Evolutionary conservation across 2,888 invertebrate genomes (phyloP).

Genomic region (Spodoptera littoralis): DNA sequence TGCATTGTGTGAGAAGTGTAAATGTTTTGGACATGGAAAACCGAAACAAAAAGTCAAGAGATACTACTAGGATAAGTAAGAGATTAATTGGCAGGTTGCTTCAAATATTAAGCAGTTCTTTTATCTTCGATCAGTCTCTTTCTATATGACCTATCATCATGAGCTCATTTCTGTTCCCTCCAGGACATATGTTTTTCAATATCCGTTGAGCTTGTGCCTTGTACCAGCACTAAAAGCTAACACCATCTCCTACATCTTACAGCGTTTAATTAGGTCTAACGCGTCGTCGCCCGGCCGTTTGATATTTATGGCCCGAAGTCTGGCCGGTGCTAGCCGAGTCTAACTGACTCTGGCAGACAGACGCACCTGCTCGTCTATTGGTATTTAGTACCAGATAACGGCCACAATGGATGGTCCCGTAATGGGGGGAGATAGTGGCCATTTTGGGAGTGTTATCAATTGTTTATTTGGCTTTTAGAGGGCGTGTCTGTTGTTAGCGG

Average conservation of each 20-base stretch:
- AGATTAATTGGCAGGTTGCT: neutral
- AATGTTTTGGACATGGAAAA: no score
- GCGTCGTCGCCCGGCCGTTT: constrained; percentile 64
- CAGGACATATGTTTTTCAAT: neutral
- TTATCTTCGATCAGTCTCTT: no score
- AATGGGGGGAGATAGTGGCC: constrained; percentile 27
- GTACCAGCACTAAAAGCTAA: constrained; percentile 51
- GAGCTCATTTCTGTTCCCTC: no score
- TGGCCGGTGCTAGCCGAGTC: constrained; percentile 24
- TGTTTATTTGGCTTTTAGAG: constrained; percentile 22
- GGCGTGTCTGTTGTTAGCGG: no score
- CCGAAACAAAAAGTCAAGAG: no score
- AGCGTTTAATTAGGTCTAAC: constrained; percentile 79
- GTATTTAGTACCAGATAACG: constrained; percentile 41
- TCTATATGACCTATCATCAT: no score
- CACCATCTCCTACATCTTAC: constrained; percentile 66
- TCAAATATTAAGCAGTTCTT: neutral
- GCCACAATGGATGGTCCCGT: constrained; percentile 39
- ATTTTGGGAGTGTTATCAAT: constrained; percentile 27
- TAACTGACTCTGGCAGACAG: constrained; percentile 23
- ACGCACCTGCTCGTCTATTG: constrained; percentile 48
- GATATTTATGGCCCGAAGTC: constrained; percentile 68
- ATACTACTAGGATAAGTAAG: no score
- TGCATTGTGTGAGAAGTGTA: no score
- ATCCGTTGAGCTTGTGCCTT: constrained; percentile 1